Evolutionary conservation across 1,140 invertebrate species (phyloP), one percentile per base, ranked within the genome.

Genomic region (Matsumurasca onukii): DNA sequence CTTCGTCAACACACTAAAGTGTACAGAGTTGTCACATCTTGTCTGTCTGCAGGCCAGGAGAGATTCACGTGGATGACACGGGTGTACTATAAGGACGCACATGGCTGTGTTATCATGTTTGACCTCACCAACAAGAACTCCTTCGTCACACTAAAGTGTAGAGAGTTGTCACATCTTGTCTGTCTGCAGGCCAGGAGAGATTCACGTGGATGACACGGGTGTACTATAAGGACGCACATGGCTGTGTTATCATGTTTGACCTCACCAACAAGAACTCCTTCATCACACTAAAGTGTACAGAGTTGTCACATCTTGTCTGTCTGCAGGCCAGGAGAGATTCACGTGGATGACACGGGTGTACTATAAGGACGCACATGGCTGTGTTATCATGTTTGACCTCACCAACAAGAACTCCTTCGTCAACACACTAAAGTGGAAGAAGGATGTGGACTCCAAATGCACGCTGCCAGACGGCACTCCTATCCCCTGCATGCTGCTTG

Each of bases 291-390:
- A 84, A 84, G 70, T 86, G 85, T 85, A 87, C 5, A 17, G 34
- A 39, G 17, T 9, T 39, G 17, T 9, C 17, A 39, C 34, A 39
- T 39, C 5, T n/a, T 39, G 34, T 12, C 12, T 59, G 55, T 71
- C 74, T 74, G 12, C 70, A 81, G 85, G 86, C 59, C 86, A 87
- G 77, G 86, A 86, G 73, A 76, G 85, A 67, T 86, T 86, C 72
- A 85, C 84, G 1, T 86, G 84, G 77, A 86, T 87, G 85, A 86
- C 85, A 1, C 74, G 85, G 68, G 85, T 86, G 1, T 87, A 86
- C 74, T 87, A 86, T 71, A 85, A 86, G 78, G 86, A 86, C 75
- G 82, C 86, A 15, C 84, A 86, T 75, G 85, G 84, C 24, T 86
- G 84, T 75, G 79, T 87, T 51, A 82, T 87, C 51, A 85, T 87